Evolutionary conservation across 2,797 vertebrate genomes (phyloP), one percentile per base, ranked within the genome.

Genomic region (Channa striata): DNA sequence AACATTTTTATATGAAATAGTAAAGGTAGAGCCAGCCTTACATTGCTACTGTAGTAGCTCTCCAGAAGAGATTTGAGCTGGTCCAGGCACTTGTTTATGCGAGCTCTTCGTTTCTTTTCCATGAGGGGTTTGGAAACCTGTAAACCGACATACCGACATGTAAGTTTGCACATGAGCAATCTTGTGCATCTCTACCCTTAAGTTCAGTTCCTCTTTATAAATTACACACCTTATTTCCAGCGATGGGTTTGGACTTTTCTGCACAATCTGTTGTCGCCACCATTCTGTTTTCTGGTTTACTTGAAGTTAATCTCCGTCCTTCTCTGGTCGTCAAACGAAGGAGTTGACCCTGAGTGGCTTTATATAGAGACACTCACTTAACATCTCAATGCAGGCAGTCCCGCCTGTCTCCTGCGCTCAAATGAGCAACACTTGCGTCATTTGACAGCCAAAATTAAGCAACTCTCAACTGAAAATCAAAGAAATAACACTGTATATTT

Each of bases 41-140:
- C 96, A 86, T 94, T 96, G 40, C 93, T 95, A 6, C 95, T 95
- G 82, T 95, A 97, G 80, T 93, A 93, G 52, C 79, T 95, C 78
- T 97, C 95, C 76, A 97, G 88, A 5, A 97, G 87, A 1, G 77
- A 83, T 72, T 94, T 95, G 43, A 97, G 86, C 82, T 97, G 95
- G 57, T 97, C 96, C 85, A 97, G 82, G 23, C 95, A 95, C 53
- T 94, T 90, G 57, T 97, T 97, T 49, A 97, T 97, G 6, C 96
- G 95, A 1, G 96, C 96, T 40, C 96, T 87, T 61, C 96, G 91
- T 85, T 95, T 96, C 90, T 96, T 97, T 78, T 97, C 96, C 96
- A 97, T 97, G 12, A 96, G 82, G 2, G 96, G 96, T 84, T 97
- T 97, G 65, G 96, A 96, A 10, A 96, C 93, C 95, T 96, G 85